Conservation (phyloP, 2,888 invertebrate species). For the Drosophila kambysellisi region DNA sequence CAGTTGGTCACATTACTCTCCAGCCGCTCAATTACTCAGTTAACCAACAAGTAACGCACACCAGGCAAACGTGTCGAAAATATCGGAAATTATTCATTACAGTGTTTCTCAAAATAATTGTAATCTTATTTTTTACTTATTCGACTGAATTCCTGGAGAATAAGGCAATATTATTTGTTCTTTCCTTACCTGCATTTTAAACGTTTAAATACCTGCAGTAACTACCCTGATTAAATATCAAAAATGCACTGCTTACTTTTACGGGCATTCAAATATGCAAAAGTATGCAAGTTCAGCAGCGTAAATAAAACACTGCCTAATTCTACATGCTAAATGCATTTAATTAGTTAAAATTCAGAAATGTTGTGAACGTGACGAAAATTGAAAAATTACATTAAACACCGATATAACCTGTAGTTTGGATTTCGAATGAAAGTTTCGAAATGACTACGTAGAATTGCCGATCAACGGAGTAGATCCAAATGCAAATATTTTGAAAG, state of each 20-base stretch:
- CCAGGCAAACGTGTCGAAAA: slow-evolving; percentile 1
- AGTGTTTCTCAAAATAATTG: background rate
- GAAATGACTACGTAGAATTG: background rate
- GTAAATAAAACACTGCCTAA: background rate
- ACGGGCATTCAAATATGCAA: background rate
- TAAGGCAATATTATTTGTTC: background rate
- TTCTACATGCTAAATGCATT: background rate
- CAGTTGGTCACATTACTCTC: background rate
- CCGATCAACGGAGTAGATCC: background rate
- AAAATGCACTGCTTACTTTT: background rate
- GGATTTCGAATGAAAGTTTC: background rate
- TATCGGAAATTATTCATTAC: background rate
- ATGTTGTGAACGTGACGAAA: background rate
- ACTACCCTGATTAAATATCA: background rate
- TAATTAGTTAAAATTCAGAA: background rate
- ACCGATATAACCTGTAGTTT: background rate
- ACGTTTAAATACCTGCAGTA: background rate
- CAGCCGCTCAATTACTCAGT: background rate
- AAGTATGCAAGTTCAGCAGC: background rate
- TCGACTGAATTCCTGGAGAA: background rate
- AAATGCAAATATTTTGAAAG: background rate
- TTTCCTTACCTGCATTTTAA: background rate
- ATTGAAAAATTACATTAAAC: background rate
- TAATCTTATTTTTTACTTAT: background rate
- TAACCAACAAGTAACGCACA: background rate